Evolutionary conservation across 2,888 invertebrate genomes (phyloP).

Genomic region (Trisateles emortualis): DNA sequence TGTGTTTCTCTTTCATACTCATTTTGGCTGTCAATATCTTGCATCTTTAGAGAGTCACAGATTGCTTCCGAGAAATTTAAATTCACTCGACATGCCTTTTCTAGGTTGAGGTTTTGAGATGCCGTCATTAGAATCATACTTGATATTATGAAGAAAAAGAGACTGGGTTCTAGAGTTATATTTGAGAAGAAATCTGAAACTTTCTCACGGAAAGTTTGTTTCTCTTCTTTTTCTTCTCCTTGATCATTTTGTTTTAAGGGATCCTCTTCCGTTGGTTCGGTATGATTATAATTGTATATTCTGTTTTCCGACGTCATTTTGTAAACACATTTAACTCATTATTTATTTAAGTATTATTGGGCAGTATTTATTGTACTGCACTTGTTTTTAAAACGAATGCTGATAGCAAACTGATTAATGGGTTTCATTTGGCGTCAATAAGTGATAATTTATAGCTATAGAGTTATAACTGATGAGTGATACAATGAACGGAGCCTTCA

Average conservation of each 20-base stretch:
- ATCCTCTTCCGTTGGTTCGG: constrained; percentile 38
- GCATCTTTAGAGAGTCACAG: constrained; percentile 90
- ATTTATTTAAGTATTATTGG: constrained; percentile 11
- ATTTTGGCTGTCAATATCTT: constrained; percentile 86
- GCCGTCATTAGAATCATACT: constrained; percentile 88
- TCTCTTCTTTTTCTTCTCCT: constrained; percentile 23
- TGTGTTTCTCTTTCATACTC: constrained; percentile 88
- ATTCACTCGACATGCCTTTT: constrained; percentile 94
- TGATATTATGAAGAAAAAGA: constrained; percentile 61
- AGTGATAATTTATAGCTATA: constrained; percentile 33
- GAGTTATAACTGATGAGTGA: constrained; percentile 22
- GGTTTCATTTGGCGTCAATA: constrained; percentile 25
- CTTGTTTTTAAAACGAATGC: constrained; percentile 25
- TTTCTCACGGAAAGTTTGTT: constrained; percentile 52
- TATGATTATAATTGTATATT: constrained; percentile 7
- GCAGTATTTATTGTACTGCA: constrained; percentile 6
- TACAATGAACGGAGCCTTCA: constrained; percentile 15
- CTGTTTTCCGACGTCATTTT: constrained; percentile 26
- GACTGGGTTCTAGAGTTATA: constrained; percentile 71
- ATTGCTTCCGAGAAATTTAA: constrained; percentile 89
- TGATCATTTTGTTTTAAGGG: constrained; percentile 29
- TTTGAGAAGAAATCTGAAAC: constrained; percentile 51
- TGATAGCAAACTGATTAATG: constrained; percentile 25
- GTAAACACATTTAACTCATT: constrained; percentile 14
- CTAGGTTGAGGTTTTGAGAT: constrained; percentile 92